Conservation (phyloP, 2,888 invertebrate species). For the Xylota segnis region DNA sequence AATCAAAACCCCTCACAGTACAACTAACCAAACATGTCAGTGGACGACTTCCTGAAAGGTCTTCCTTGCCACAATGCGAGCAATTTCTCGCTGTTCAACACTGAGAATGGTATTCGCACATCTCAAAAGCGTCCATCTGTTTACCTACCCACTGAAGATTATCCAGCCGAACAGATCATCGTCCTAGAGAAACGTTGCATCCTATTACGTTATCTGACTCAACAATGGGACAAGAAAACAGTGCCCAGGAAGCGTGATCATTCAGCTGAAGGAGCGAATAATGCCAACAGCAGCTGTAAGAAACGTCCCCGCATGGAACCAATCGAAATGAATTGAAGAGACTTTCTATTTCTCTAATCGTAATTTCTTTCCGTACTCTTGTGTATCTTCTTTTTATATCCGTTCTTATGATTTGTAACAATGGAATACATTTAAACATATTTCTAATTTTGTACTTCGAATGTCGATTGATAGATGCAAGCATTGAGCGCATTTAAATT, state of each 20-base stretch:
- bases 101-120: constrained; percentile 92
- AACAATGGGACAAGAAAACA: constrained; percentile 96
- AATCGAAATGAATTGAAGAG: constrained; percentile 80
- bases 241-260: constrained; percentile 84
- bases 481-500: constrained; percentile 60
- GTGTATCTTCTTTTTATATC: constrained; percentile 28
- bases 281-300: constrained; percentile 80
- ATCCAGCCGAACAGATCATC: constrained; percentile 97
- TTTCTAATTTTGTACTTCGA: constrained; percentile 71
- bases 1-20: constrained; percentile 24
- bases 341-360: constrained; percentile 35
- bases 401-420: constrained; percentile 62
- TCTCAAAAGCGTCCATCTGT: constrained; percentile 95
- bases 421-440: constrained; percentile 61
- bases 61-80: constrained; percentile 95
- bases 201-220: constrained; percentile 95
- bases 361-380: constrained; percentile 23
- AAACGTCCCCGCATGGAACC: constrained; percentile 82
- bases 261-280: constrained; percentile 73
- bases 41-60: constrained; percentile 95
- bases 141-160: constrained; percentile 96
- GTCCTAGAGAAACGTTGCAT: constrained; percentile 98
- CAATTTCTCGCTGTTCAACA: constrained; percentile 96
- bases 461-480: constrained; percentile 42
- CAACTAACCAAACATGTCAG: constrained; percentile 86